Evolutionary conservation across 2,113 vertebrate species (phyloP).

Genomic region (Siniperca chuatsi): DNA sequence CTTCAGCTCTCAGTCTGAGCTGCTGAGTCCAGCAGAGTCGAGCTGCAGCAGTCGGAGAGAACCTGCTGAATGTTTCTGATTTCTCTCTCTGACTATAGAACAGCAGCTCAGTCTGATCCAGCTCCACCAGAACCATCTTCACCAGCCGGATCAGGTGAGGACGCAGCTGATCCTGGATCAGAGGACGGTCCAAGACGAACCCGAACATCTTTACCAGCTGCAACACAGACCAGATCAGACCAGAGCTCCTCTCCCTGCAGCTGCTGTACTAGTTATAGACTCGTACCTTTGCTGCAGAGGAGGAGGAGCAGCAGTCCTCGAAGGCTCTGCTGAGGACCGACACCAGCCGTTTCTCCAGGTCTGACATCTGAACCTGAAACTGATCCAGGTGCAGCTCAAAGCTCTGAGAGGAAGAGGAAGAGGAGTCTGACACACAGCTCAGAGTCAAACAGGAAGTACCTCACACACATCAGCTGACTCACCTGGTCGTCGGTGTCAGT

Average conservation of each 20-base stretch:
- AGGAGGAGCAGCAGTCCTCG: slow-evolving; percentile 73
- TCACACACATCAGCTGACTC: neutral
- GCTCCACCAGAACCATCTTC: slow-evolving; percentile 76
- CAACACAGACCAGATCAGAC: neutral
- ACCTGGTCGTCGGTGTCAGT: slow-evolving; percentile 82
- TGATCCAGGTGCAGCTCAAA: slow-evolving; percentile 6
- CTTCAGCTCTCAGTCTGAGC: slow-evolving; percentile 10
- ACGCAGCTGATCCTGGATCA: slow-evolving; percentile 76
- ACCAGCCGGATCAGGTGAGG: slow-evolving; percentile 73
- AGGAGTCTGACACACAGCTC: neutral
- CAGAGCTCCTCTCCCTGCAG: neutral
- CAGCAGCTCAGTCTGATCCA: slow-evolving; percentile 80
- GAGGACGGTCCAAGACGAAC: slow-evolving; percentile 80
- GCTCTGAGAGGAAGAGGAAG: slow-evolving; percentile 18
- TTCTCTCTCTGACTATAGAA: slow-evolving; percentile 47
- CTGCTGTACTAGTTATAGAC: neutral
- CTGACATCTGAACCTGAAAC: slow-evolving; percentile 29
- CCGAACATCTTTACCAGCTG: slow-evolving; percentile 87
- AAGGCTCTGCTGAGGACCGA: slow-evolving; percentile 83
- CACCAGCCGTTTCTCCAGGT: slow-evolving; percentile 79
- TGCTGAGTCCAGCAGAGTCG: slow-evolving; percentile 35
- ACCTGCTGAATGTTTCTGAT: neutral
- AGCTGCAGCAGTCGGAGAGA: neutral
- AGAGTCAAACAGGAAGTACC: neutral
- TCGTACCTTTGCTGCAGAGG: slow-evolving; percentile 80